These are phyloP conservation scores for Anniella stebbinsi DNA, from an alignment of 2,797 vertebrate species.

Conservation along the genomic window DNA sequence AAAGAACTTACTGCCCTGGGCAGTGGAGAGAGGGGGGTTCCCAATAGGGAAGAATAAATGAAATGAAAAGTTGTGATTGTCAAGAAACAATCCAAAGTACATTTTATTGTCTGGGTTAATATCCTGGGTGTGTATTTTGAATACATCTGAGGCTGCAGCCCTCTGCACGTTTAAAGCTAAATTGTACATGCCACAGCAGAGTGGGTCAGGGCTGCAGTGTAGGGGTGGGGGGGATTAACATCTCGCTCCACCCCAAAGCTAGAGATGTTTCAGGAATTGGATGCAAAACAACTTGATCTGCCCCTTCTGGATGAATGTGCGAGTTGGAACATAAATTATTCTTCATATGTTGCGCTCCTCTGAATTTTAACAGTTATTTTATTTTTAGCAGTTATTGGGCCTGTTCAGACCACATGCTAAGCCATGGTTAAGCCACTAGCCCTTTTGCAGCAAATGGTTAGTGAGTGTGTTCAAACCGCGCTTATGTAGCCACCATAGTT, in stretches of 20 bases:
- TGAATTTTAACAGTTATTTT: too few species aligned
- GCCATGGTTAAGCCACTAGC: too few species aligned
- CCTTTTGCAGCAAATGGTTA: too few species aligned
- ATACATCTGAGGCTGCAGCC: background rate
- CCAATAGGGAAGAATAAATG: slow-evolving; percentile 14
- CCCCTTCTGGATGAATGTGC: too few species aligned
- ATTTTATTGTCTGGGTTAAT: slow-evolving; percentile 39
- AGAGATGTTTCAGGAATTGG: background rate
- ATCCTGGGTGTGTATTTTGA: background rate
- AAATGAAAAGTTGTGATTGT: slow-evolving; percentile 27
- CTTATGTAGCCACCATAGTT: too few species aligned
- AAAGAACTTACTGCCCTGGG: background rate
- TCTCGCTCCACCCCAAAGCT: background rate
- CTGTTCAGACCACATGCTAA: too few species aligned
- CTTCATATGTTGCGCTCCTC: too few species aligned
- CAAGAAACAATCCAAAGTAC: slow-evolving; percentile 32
- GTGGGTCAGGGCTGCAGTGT: background rate
- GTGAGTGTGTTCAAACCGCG: too few species aligned
- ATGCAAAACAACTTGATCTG: too few species aligned
- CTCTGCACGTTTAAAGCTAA: background rate
- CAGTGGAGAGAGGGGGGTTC: background rate
- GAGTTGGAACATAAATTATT: too few species aligned
- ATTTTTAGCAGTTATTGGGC: too few species aligned
- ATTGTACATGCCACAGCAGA: background rate
- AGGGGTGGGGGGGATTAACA: background rate